These are phyloP conservation scores for Scaptomyza tumidula DNA, from an alignment of 2,888 invertebrate species.

Conservation along the genomic window DNA sequence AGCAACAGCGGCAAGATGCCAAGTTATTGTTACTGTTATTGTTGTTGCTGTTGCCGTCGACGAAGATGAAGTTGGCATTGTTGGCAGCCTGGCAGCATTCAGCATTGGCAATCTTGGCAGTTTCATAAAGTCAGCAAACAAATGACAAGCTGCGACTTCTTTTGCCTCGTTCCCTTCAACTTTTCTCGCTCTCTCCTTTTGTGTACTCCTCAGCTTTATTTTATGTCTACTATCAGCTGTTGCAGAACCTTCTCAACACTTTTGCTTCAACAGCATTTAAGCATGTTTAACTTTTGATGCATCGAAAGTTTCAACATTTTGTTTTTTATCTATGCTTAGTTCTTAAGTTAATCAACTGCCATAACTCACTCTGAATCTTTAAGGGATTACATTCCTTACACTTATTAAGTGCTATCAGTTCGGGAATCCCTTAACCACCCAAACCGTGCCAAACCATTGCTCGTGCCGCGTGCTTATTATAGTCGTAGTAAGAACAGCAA, in stretches of 20 bases:
- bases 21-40: slow-evolving; percentile 61
- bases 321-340: no score
- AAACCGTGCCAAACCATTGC: background rate
- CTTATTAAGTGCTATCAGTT: no score
- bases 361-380: no score
- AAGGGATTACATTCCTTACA: no score
- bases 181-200: background rate
- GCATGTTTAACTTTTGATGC: background rate
- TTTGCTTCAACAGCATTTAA: background rate
- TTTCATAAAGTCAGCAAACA: slow-evolving; percentile 76
- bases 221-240: background rate
- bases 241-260: slow-evolving; percentile 1
- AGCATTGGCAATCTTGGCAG: slow-evolving; percentile 19
- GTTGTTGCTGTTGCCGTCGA: slow-evolving; percentile 34
- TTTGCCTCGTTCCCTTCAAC: slow-evolving; percentile 5
- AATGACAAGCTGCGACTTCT: slow-evolving; percentile 66
- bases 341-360: background rate
- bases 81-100: slow-evolving; percentile 43
- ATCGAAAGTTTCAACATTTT: no score
- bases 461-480: slow-evolving; percentile 42
- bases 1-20: slow-evolving; percentile 28
- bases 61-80: slow-evolving; percentile 75
- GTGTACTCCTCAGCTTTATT: background rate
- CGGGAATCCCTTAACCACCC: no score
- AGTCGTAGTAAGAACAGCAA: slow-evolving; percentile 8